These are phyloP conservation scores for Oreotrochilus melanogaster DNA, from an alignment of 2,113 vertebrate genomes.

Conservation along the genomic window DNA sequence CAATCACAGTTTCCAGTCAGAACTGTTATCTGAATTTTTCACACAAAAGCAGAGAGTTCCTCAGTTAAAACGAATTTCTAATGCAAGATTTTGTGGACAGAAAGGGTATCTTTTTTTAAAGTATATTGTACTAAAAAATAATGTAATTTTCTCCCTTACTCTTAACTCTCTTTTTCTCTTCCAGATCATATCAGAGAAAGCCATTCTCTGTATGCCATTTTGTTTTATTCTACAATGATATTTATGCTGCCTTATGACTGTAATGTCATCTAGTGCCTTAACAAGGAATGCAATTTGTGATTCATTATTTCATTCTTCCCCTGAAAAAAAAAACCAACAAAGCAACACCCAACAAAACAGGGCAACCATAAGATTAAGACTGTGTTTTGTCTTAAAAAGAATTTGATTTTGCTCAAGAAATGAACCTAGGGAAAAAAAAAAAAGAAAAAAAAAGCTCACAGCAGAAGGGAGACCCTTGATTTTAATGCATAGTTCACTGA, in stretches of 20 bases:
- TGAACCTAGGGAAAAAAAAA: neutral
- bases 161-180: neutral
- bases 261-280: neutral
- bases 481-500: conserved; percentile 10
- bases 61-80: neutral
- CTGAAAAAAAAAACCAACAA: neutral
- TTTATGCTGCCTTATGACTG: neutral
- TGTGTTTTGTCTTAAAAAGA: neutral
- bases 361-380: fast-evolving
- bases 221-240: neutral
- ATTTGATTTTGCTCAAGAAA: neutral
- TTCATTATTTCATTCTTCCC: neutral
- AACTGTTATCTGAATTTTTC: neutral
- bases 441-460: neutral
- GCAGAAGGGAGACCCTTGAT: conserved; percentile 33
- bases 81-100: neutral
- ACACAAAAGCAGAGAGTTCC: neutral
- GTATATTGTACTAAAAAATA: neutral
- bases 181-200: neutral
- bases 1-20: neutral
- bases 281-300: neutral
- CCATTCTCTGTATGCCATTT: neutral
- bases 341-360: neutral
- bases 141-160: neutral
- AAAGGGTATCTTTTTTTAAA: neutral